phyloP scores from a whole-genome alignment of 1,140 invertebrate species.

The Diorhabda carinulata region DNA sequence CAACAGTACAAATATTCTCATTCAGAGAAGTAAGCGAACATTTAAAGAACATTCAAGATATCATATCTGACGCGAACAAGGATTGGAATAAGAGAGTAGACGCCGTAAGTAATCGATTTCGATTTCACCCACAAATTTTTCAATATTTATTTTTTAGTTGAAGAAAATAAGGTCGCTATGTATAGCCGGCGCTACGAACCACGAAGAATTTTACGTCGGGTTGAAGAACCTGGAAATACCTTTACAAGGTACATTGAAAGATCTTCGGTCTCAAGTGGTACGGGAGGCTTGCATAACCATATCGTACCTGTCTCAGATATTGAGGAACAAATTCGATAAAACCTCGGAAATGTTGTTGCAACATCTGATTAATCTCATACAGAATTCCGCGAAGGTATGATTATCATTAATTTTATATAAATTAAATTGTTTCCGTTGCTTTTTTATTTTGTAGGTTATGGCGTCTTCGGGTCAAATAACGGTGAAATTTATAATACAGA shows the following conservation, averaged over 20 bases:
- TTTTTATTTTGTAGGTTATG: slow-evolving; percentile 65
- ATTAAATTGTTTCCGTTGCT: background rate
- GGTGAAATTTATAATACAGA: slow-evolving; percentile 83
- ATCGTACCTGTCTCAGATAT: slow-evolving; percentile 80
- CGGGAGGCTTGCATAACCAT: slow-evolving; percentile 93
- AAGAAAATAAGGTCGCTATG: slow-evolving; percentile 82
- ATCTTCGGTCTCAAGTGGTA: slow-evolving; percentile 85
- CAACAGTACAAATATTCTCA: slow-evolving; percentile 78
- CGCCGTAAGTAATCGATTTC: slow-evolving; percentile 58
- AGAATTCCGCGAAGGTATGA: slow-evolving; percentile 88
- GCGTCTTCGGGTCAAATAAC: slow-evolving; percentile 84
- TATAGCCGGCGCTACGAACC: slow-evolving; percentile 71
- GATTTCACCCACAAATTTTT: slow-evolving; percentile 16
- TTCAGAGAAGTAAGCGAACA: slow-evolving; percentile 79
- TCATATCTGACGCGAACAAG: slow-evolving; percentile 73
- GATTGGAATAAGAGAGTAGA: slow-evolving; percentile 93
- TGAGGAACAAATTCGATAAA: slow-evolving; percentile 80
- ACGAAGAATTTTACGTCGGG: slow-evolving; percentile 75
- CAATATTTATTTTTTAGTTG: slow-evolving; percentile 55
- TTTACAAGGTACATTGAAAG: slow-evolving; percentile 81
- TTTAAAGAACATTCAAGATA: slow-evolving; percentile 69
- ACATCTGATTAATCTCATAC: slow-evolving; percentile 84
- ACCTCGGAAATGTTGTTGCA: slow-evolving; percentile 79
- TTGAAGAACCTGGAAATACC: slow-evolving; percentile 77
- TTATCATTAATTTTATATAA: background rate